Base-by-base conservation (phyloP, 2,797 vertebrate species). In the Acipenser oxyrinchus region DNA sequence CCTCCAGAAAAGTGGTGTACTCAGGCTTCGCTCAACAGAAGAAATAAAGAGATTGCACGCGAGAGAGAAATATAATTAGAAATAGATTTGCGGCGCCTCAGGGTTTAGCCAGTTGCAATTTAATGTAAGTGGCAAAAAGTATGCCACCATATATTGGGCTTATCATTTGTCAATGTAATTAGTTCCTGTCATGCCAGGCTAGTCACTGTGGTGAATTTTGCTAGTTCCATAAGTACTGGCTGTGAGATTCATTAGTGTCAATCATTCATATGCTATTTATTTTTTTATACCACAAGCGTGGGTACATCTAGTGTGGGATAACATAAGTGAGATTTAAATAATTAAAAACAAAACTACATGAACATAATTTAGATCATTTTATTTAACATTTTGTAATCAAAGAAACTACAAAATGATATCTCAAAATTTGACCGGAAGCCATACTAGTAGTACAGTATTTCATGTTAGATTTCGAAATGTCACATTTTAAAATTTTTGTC, bases 181-280 rank as follows among this genome's bases (percentile, higher is more conserved):
- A 79, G 70, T 65, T 72, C 64, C 66, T 71, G 64, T 55, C 15
- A 66, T 64, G 70, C 68, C 73, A 70, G 65, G 18, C 65, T 62
- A 51, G 65, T 66, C 58, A 64, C 62, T 68, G 64, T 72, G 66
- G 64, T 63, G 61, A 51, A 64, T 52, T 66, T 63, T 63, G 23
- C 59, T 66, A 37, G 60, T 62, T 63, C 8, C 67, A 68, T 60
- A 65, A 70, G 55, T 67, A 72, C 69, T 73, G 66, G 60, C 67
- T 69, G 70, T 66, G 70, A 48, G 49, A 66, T 71, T 78, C 76
- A 79, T 80, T 78, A 82, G 73, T 74, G 74, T 78, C 75, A 75
- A 69, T 70, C 67, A 74, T 71, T 76, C 74, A 78, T 73, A 72
- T 76, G 76, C 64, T 66, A 62, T 69, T 71, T 71, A 71, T 18